Conservation (phyloP, 2,888 invertebrate species). For the Venusia cambrica region DNA sequence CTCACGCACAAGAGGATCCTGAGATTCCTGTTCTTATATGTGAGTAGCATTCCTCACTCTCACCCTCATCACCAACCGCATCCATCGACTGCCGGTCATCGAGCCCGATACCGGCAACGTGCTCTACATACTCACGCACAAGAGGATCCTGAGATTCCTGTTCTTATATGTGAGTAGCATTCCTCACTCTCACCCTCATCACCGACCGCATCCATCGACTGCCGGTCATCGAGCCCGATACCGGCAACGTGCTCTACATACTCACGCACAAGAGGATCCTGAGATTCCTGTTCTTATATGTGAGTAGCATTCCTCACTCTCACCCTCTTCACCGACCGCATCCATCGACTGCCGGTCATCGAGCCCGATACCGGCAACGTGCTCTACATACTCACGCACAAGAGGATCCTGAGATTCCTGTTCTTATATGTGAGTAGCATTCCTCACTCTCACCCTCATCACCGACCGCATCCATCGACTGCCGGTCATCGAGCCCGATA, state of each 20-base stretch:
- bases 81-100: slow-evolving; percentile 98
- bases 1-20: slow-evolving; percentile 99
- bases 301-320: slow-evolving; percentile 95
- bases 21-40: slow-evolving; percentile 98
- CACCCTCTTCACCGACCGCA: slow-evolving; percentile 94
- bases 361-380: slow-evolving; percentile 97
- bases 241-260: slow-evolving; percentile 98
- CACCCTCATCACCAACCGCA: slow-evolving; percentile 94
- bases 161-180: slow-evolving; percentile 97
- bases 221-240: slow-evolving; percentile 97
- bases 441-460: too few species aligned
- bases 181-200: slow-evolving; percentile 95
- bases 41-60: slow-evolving; percentile 95
- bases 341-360: slow-evolving; percentile 98
- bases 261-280: slow-evolving; percentile 99
- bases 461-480: too few species aligned
- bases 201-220: slow-evolving; percentile 97
- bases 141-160: slow-evolving; percentile 97
- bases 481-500: too few species aligned
- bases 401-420: slow-evolving; percentile 97
- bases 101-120: slow-evolving; percentile 97
- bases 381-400: slow-evolving; percentile 98
- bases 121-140: slow-evolving; percentile 98
- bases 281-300: slow-evolving; percentile 98
- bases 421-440: slow-evolving; percentile 97